Evolutionary conservation across 2,113 vertebrate species (phyloP), one percentile per base, ranked within the genome.

Genomic region (Tragulus kanchil): DNA sequence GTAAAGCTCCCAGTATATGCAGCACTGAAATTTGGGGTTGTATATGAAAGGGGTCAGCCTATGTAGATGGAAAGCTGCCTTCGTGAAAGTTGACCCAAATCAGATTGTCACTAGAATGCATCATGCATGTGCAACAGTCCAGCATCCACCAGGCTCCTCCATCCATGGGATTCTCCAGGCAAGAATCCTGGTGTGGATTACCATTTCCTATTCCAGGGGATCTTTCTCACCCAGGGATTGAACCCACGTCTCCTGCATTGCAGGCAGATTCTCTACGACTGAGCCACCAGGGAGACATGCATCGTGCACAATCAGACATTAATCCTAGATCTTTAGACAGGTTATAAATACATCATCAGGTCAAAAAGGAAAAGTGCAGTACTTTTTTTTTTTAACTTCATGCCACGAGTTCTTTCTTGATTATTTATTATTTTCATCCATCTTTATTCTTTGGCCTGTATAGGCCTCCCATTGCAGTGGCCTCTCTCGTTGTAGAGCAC

Each of bases 91-190:
- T n/a, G n/a, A n/a, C 42, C 3, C 26, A 54, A 77, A n/a, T 58
- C 31, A 26, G 21, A 75, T 54, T 50, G 42, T 11, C 23, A 23
- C 50, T 54, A 65, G n/a, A 85, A 67, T 42, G 45, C 8, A 45
- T 28, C 1, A 1, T 6, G 0, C 17, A 15, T 6, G 25, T 25
- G 69, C n/a, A n/a, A n/a, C n/a, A 73, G 36, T 73, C 3, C 7
- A 45, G n/a, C 36, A n/a, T n/a, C 42, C 36, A 45, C 36, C 69
- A 45, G 69, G 69, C 69, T 73, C 42, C 42, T 73, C 21, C 25
- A 42, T 45, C 69, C 42, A 25, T 45, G 69, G 69, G 42, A 73
- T 25, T 73, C 45, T 42, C 42, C 69, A 45, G 0, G 11, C 42
- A 73, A 45, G 69, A 73, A 73, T 13, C 23, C 42, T 73, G 6